phyloP scores from a whole-genome alignment of 2,797 vertebrate genomes.

The Pipistrellus nathusii region DNA sequence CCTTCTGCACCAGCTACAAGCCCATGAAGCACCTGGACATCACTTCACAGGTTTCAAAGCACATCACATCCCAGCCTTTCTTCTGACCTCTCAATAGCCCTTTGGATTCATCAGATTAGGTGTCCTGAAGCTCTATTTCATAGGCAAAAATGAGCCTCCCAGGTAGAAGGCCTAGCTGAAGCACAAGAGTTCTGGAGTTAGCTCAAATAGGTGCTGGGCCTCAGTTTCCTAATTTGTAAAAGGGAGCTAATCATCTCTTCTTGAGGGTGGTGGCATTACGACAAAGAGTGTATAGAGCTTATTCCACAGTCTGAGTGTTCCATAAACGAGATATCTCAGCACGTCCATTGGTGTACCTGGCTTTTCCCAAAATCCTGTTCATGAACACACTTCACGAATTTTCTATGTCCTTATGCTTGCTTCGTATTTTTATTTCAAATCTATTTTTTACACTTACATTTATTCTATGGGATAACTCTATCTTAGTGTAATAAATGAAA shows the following conservation, averaged over 20 bases:
- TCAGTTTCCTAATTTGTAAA: background rate
- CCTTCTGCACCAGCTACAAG: background rate
- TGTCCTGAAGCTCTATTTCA: background rate
- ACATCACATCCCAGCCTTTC: background rate
- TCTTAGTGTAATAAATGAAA: background rate
- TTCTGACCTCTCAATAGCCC: background rate
- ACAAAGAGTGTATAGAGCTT: background rate
- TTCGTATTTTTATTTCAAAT: slow-evolving; percentile 29
- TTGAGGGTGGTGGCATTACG: background rate
- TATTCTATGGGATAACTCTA: background rate
- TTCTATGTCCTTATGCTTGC: background rate
- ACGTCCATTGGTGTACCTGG: too few species aligned
- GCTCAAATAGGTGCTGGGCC: background rate
- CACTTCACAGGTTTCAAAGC: background rate
- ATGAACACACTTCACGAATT: background rate
- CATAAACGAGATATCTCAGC: background rate
- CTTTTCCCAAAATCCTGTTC: background rate
- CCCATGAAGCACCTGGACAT: too few species aligned
- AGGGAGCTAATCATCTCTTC: background rate
- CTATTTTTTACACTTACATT: background rate
- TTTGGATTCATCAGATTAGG: background rate
- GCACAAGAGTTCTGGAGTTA: background rate
- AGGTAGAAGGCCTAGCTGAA: background rate
- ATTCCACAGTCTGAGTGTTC: background rate
- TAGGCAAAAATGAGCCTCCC: background rate